These are phyloP conservation scores for Dendropsophus ebraccatus DNA, from an alignment of 2,113 vertebrate species.

Conservation along the genomic window DNA sequence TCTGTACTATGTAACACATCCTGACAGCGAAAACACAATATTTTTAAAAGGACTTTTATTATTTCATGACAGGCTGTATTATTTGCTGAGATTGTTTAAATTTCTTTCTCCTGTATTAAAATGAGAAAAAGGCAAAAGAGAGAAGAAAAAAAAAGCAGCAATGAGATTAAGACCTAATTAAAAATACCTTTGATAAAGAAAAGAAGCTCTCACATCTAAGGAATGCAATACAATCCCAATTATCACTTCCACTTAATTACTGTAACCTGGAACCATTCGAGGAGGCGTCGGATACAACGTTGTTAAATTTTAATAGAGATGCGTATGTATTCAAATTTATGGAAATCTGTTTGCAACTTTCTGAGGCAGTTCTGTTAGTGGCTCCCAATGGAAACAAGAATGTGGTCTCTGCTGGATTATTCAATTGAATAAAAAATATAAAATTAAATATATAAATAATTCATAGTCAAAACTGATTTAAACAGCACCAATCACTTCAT, in stretches of 20 bases:
- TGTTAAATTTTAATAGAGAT: slow-evolving; percentile 66
- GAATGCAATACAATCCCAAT: slow-evolving; percentile 63
- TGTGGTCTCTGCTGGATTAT: slow-evolving; percentile 57
- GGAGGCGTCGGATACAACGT: slow-evolving; percentile 59
- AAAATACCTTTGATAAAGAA: slow-evolving; percentile 64
- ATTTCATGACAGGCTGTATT: slow-evolving; percentile 48
- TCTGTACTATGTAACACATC: slow-evolving; percentile 48
- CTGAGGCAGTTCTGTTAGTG: slow-evolving; percentile 56
- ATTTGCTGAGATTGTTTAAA: slow-evolving; percentile 54
- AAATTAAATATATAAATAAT: slow-evolving; percentile 69
- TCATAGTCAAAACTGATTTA: slow-evolving; percentile 62
- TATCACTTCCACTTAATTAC: slow-evolving; percentile 67
- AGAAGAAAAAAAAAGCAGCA: slow-evolving; percentile 11
- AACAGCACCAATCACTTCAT: slow-evolving; percentile 63
- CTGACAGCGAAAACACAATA: slow-evolving; percentile 43
- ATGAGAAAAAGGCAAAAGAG: slow-evolving; percentile 47
- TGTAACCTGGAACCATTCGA: slow-evolving; percentile 65
- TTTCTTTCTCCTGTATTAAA: slow-evolving; percentile 27
- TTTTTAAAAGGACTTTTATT: slow-evolving; percentile 46
- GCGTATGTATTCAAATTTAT: slow-evolving; percentile 63
- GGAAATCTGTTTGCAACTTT: slow-evolving; percentile 61
- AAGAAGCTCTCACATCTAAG: slow-evolving; percentile 60
- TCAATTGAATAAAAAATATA: slow-evolving; percentile 61
- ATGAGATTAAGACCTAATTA: slow-evolving; percentile 57
- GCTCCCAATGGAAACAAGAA: slow-evolving; percentile 52